These are phyloP conservation scores for Pelobates cultripes DNA, from an alignment of 2,797 vertebrate genomes.

Conservation along the genomic window DNA sequence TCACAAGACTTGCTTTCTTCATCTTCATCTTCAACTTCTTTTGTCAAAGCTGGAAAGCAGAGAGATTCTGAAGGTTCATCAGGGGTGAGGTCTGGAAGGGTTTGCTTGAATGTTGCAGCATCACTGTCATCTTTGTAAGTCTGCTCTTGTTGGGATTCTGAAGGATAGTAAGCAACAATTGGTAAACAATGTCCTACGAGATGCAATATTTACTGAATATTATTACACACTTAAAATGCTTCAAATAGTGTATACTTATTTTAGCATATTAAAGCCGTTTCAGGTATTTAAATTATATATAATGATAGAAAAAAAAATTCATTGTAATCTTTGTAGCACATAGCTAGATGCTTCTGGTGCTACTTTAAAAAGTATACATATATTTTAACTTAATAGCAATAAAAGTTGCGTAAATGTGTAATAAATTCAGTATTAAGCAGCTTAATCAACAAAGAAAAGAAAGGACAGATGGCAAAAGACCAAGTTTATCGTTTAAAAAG, in stretches of 20 bases:
- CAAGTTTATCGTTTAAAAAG: slow-evolving; percentile 30
- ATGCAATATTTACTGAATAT: slow-evolving; percentile 5
- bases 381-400: too few relatives aligned
- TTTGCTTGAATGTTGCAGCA: slow-evolving; percentile 91
- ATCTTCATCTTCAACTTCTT: slow-evolving; percentile 72
- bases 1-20: slow-evolving; percentile 61
- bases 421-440: slow-evolving; percentile 15
- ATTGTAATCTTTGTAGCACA: too few relatives aligned
- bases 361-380: too few relatives aligned
- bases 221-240: slow-evolving; percentile 39
- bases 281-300: too few relatives aligned
- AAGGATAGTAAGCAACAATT: slow-evolving; percentile 50
- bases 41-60: slow-evolving; percentile 66
- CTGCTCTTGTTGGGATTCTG: slow-evolving; percentile 82
- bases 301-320: too few relatives aligned
- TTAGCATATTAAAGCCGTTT: too few relatives aligned
- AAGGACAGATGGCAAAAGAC: slow-evolving; percentile 1
- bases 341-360: too few relatives aligned
- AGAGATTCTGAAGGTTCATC: slow-evolving; percentile 88
- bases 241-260: too few relatives aligned
- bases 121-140: slow-evolving; percentile 87
- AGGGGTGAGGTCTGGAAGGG: slow-evolving; percentile 92
- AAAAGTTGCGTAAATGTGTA: slow-evolving; percentile 30
- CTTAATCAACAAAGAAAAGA: background rate
- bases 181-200: background rate